phyloP scores from a whole-genome alignment of 1,140 invertebrate species.

The Leptopilina clavipes region DNA sequence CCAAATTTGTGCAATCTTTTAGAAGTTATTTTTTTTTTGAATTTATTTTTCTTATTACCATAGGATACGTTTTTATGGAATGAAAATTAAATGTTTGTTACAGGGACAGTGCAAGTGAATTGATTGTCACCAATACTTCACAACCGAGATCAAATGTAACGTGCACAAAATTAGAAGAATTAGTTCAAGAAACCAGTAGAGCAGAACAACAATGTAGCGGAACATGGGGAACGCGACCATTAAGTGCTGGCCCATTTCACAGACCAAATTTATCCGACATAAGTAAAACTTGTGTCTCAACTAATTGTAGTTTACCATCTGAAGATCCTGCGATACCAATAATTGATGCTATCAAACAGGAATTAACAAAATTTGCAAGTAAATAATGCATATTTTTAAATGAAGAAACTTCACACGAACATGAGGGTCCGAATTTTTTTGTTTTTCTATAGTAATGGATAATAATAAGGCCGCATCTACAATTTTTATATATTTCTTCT shows the following conservation, averaged over 20 bases:
- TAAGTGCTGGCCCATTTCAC: constrained; percentile 79
- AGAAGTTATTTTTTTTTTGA: no score
- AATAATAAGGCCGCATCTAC: no score
- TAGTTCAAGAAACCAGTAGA: constrained; percentile 62
- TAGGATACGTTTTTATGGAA: no score
- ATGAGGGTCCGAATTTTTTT: no score
- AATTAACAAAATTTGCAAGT: constrained; percentile 75
- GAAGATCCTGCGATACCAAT: constrained; percentile 80
- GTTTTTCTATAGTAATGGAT: no score
- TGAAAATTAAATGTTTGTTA: no score
- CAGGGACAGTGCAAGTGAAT: constrained; percentile 56
- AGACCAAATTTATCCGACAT: constrained; percentile 72
- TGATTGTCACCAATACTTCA: constrained; percentile 41
- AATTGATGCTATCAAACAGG: constrained; percentile 79
- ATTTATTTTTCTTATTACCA: no score
- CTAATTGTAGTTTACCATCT: constrained; percentile 72
- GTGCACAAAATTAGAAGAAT: constrained; percentile 48
- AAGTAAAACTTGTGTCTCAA: constrained; percentile 66
- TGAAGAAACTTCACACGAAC: background rate
- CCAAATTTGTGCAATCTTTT: no score
- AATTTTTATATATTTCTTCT: no score
- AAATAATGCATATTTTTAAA: constrained; percentile 11
- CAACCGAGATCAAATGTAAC: constrained; percentile 71
- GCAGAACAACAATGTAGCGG: constrained; percentile 62
- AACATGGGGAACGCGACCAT: constrained; percentile 76